These are phyloP conservation scores for Sarcophaga bullata DNA, from an alignment of 1,140 invertebrate genomes.

Conservation along the genomic window DNA sequence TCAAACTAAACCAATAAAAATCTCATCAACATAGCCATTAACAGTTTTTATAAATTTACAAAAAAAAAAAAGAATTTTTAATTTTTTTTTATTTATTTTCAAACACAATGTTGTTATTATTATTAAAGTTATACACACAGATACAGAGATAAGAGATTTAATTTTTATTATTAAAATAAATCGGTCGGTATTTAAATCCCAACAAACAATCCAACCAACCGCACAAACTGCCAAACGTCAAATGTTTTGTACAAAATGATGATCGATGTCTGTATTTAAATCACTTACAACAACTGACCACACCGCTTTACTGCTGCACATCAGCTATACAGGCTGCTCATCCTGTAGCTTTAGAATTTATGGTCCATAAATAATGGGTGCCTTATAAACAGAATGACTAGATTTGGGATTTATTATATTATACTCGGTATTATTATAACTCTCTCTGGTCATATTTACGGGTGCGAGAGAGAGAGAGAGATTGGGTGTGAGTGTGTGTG, in stretches of 20 bases:
- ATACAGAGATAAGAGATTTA: background rate
- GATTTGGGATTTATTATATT: no score
- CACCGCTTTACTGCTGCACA: background rate
- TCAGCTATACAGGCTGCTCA: no score
- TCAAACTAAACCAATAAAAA: slow-evolving; percentile 28
- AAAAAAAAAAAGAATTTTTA: slow-evolving; percentile 10
- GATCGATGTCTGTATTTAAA: slow-evolving; percentile 10
- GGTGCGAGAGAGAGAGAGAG: background rate
- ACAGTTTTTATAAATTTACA: slow-evolving; percentile 15
- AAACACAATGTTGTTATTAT: background rate
- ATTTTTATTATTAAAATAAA: slow-evolving; percentile 17
- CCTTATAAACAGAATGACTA: no score
- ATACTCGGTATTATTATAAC: no score
- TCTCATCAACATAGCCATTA: slow-evolving; percentile 38
- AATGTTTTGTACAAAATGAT: background rate
- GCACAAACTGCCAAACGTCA: background rate
- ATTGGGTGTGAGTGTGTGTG: background rate
- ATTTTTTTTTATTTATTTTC: background rate
- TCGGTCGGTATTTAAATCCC: background rate
- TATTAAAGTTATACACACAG: no score
- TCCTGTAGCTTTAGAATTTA: background rate
- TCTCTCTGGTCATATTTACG: background rate
- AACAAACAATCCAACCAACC: background rate
- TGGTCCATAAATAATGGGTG: background rate
- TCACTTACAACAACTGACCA: background rate